Percentiles rank a stretch among this genome's conserved stretches.
These are phyloP conservation scores for Dichetophora obliterata DNA, from an alignment of 2,888 invertebrate genomes.

Conservation along the genomic window DNA sequence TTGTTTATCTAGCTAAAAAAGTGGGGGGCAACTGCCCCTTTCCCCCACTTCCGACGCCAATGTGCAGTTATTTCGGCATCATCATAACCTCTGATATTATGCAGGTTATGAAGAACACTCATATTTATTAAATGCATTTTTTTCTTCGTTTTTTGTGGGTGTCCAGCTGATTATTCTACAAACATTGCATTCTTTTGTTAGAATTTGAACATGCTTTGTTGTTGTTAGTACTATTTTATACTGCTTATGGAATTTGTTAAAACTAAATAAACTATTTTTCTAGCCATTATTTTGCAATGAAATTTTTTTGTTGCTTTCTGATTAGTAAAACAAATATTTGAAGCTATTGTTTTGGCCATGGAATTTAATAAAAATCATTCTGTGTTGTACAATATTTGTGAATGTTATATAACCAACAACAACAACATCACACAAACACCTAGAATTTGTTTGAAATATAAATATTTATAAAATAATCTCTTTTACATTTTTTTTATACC, in stretches of 20 bases:
- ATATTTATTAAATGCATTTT: background rate
- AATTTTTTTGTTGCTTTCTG: background rate
- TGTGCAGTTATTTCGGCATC: no score
- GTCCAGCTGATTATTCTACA: background rate
- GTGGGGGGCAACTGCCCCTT: no score
- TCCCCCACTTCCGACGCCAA: no score
- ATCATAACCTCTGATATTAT: no score
- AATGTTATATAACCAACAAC: background rate
- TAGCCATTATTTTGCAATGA: background rate
- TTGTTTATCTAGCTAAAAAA: no score
- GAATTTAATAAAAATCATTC: slow-evolving; percentile 20
- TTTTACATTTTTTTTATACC: background rate
- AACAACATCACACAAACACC: background rate
- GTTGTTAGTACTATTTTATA: background rate
- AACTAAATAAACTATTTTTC: background rate
- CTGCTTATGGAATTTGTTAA: background rate
- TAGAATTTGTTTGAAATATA: slow-evolving; percentile 16
- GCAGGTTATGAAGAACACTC: no score
- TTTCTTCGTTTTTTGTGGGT: background rate
- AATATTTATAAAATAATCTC: background rate
- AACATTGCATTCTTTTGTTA: background rate
- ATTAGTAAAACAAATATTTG: slow-evolving; percentile 7
- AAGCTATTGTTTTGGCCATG: background rate
- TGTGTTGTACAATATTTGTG: background rate
- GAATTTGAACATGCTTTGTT: background rate